Evolutionary conservation across 2,888 invertebrate genomes (phyloP), one percentile per base, ranked within the genome.

Genomic region (Galerucella pusilla): DNA sequence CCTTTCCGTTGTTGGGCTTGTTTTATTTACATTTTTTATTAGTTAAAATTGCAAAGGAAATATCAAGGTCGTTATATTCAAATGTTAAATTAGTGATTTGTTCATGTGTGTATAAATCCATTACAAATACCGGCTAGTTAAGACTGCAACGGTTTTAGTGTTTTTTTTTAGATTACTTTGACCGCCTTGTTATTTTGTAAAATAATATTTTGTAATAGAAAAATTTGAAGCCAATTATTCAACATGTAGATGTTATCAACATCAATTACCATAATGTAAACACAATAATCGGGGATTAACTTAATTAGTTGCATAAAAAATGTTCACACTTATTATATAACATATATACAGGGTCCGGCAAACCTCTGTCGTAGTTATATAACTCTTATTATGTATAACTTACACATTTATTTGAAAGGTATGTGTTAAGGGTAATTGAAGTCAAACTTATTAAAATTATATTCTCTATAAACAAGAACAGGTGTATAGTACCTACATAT

Each of bases 1-100:
- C 52, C 52, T 52, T n/a, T 52, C n/a, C 12, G 20, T 20, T 20
- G 57, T 57, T 20, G 16, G 57, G 20, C 16, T 57, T 16, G 57
- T 20, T 63, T 63, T 63, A 63, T 63, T 63, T 63, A 63, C 63
- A 42, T 63, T 63, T 63, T 63, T 63, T 42, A 35, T 63, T 35
- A n/a, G 63, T 42, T 63, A 10, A 57, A 57, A 20, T 57, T 57
- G 20, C 16, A 16, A n/a, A 57, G 57, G 16, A 57, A 57, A 57
- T 57, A 57, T 57, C 57, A 57, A 57, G 57, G 57, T 57, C 20
- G 16, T 57, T 16, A 3, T n/a, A 16, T 57, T 57, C 20, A 57
- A 16, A 57, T 20, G 57, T 20, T 57, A 16, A 57, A 20, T 57
- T 57, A 57, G 20, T 20, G 3, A 52, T 0, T 4, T 52, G n/a